Conservation (phyloP, 2,888 invertebrate species). For the Xylophagus ater region DNA sequence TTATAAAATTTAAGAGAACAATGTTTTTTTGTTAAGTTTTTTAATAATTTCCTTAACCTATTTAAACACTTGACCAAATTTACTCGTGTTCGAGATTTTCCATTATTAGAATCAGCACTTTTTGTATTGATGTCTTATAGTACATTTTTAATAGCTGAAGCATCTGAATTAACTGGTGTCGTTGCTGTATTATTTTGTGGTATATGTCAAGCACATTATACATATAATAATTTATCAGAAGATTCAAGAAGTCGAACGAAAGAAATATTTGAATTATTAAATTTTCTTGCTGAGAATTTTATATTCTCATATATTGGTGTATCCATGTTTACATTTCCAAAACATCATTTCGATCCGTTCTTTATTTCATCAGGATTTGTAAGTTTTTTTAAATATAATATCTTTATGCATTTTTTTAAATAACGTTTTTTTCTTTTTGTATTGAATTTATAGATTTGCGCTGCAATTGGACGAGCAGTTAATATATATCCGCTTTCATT, state of each 20-base stretch:
- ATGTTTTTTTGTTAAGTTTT: no score
- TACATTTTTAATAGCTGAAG: constrained; percentile 94
- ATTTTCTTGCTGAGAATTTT: constrained; percentile 95
- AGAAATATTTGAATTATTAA: constrained; percentile 84
- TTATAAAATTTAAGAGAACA: not conserved
- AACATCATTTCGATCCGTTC: constrained; percentile 84
- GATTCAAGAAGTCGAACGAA: constrained; percentile 82
- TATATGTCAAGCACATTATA: constrained; percentile 98
- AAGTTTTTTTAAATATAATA: constrained; percentile 28
- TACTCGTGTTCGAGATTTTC: constrained; percentile 88
- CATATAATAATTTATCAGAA: constrained; percentile 87
- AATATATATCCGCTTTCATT: constrained; percentile 94
- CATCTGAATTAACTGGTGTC: constrained; percentile 90
- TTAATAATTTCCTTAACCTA: constrained; percentile 27
- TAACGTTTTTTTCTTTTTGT: constrained; percentile 11
- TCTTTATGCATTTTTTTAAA: constrained; percentile 1
- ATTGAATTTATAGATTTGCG: constrained; percentile 75
- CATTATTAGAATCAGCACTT: constrained; percentile 86
- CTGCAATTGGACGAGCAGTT: constrained; percentile 80
- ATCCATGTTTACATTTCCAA: constrained; percentile 95
- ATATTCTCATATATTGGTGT: constrained; percentile 98
- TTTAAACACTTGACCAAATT: constrained; percentile 76
- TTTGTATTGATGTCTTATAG: constrained; percentile 98
- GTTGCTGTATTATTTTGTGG: constrained; percentile 97
- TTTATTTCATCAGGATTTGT: constrained; percentile 92